A percentile compares a stretch with the other conserved stretches of the same genome.
Conservation (phyloP, 1,140 invertebrate genomes). For the Bombus sibiricus region DNA sequence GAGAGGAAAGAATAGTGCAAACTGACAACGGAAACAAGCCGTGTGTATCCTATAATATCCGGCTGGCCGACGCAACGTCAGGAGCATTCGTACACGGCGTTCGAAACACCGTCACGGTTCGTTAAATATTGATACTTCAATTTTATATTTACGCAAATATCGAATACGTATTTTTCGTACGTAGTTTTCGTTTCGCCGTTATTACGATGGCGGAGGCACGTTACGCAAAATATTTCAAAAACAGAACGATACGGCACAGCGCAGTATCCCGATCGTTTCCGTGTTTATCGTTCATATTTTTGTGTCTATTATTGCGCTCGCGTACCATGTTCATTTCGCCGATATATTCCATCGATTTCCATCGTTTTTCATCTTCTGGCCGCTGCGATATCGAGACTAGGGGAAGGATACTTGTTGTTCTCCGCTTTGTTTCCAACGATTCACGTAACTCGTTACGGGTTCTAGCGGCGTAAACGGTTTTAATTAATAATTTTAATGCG, state of each 20-base stretch:
- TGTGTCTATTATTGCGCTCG: neutral
- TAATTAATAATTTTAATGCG: neutral
- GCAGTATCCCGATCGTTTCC: neutral
- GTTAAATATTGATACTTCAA: constrained; percentile 63
- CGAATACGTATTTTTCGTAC: neutral
- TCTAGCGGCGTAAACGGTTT: neutral
- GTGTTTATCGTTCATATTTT: neutral
- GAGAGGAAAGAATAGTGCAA: constrained; percentile 23
- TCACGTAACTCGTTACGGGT: neutral
- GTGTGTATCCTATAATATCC: constrained; percentile 52
- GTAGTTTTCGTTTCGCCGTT: neutral
- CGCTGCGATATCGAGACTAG: neutral
- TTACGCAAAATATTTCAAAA: constrained; percentile 8
- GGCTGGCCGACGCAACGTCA: constrained; percentile 27
- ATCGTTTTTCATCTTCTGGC: neutral
- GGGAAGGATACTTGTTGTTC: neutral
- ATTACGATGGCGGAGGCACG: neutral
- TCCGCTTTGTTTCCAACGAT: neutral
- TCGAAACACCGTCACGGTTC: constrained; percentile 28
- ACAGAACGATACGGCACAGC: neutral
- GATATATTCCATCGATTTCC: constrained; percentile 2
- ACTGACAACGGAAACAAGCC: constrained; percentile 52
- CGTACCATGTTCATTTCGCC: neutral
- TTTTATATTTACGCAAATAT: constrained; percentile 32
- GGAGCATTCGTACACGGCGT: constrained; percentile 8